Evolutionary conservation across 2,797 vertebrate species (phyloP), one percentile per base, ranked within the genome.

Genomic region (Telmatherina bonti): DNA sequence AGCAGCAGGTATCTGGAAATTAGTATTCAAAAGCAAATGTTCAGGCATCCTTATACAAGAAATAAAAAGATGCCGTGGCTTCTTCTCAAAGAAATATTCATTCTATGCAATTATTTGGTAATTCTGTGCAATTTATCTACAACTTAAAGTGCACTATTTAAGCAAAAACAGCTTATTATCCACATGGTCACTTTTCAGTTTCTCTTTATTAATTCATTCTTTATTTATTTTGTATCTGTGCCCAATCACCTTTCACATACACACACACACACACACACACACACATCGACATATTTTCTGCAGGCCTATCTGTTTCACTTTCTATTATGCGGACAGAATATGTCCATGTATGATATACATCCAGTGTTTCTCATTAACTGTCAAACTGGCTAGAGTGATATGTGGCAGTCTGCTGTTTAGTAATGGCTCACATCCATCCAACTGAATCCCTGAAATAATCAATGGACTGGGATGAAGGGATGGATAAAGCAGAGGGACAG

Each of bases 391-490:
- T 70, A 73, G 65, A 76, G 75, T 91, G 91, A 93, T 88, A 74
- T 86, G 85, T 84, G 78, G 77, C 56, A 62, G 77, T 77, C 88
- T 78, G 87, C 81, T 90, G 72, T 83, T 90, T 86, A 80, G 88
- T 89, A 91, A 92, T 90, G 75, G 77, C 81, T 87, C 80, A 79
- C 84, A 90, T 90, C 78, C 79, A 92, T 85, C 68, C 75, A 82
- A 74, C 76, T 69, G 81, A 79, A 86, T 49, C 83, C 67, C 64
- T 67, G 73, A 85, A 84, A 85, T 89, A 87, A 93, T 93, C 93
- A 86, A 92, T 92, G 86, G 70, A 66, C 76, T 6, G 35, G 79
- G 82, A 86, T 76, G 76, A 78, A 85, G 82, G 84, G 77, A 80
- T 58, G 79, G 82, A 82, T 78, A 64, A 79, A 81, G 71, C 56